These are phyloP conservation scores for Eubasilissa regina DNA, from an alignment of 1,140 invertebrate species.

Conservation along the genomic window DNA sequence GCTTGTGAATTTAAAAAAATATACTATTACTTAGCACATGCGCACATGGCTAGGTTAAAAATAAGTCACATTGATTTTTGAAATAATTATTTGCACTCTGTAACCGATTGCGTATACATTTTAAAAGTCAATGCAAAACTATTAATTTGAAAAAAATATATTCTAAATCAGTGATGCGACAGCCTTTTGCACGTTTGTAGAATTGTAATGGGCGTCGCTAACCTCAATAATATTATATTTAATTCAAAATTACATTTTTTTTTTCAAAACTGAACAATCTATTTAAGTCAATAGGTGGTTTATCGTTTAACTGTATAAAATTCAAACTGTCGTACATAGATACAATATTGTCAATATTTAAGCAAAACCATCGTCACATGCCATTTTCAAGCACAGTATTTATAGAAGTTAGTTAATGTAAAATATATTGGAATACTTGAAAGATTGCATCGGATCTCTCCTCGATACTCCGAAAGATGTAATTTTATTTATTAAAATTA, in stretches of 20 bases:
- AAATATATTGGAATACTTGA: conserved; percentile 10
- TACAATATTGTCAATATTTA: conserved; percentile 4
- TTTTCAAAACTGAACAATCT: neutral
- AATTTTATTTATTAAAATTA: neutral
- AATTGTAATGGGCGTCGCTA: conserved; percentile 20
- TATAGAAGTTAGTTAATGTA: conserved; percentile 23
- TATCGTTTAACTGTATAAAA: conserved; percentile 6
- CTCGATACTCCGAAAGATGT: neutral
- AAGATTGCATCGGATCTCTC: neutral
- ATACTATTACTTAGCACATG: neutral
- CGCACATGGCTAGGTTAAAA: neutral
- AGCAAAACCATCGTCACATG: conserved; percentile 10
- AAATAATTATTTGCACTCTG: conserved; percentile 12
- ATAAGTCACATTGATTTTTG: conserved; percentile 19
- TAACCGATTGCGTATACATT: conserved; percentile 4
- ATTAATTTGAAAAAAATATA: conserved; percentile 45
- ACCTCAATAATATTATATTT: conserved; percentile 40
- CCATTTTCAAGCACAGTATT: conserved; percentile 17
- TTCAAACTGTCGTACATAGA: neutral
- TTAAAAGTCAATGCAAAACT: conserved; percentile 20
- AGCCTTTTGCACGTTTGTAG: neutral
- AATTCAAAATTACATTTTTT: conserved; percentile 23
- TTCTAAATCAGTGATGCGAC: conserved; percentile 44
- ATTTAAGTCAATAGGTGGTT: neutral
- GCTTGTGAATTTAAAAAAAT: conserved; percentile 12